Evolutionary conservation across 2,888 invertebrate species (phyloP), one percentile per base, ranked within the genome.

Genomic region (Lypha dubia): DNA sequence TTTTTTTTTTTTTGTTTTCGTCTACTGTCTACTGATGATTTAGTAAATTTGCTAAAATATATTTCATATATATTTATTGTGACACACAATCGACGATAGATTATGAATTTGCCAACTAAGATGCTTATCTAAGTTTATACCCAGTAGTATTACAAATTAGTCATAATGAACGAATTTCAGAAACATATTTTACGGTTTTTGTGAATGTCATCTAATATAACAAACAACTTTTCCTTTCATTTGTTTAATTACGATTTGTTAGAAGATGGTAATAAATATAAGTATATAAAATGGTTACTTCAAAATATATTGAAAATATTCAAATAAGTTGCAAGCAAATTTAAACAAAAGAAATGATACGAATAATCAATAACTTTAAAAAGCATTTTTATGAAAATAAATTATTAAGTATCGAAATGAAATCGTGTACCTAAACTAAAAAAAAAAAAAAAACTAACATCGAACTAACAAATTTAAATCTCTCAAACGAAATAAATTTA

Each of bases 141-240:
- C 28, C 5, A 28, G 3, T 28, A 28, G 2, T 4, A 28, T 5
- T 28, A 28, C 28, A 28, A 28, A 4, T 28, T 4, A 28, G 3
- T 5, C 28, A 28, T 4, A 28, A 28, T 11, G 38, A 38, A 38
- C 11, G 38, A 38, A 38, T 3, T 11, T 28, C 28, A 28, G 11
- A 38, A 38, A 38, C 11, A 38, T 13, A 38, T 38, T 38, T 38
- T 38, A 3, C 13, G 3, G 13, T 3, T 38, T 13, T 1, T 3
- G 11, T 38, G 38, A 38, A 38, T 3, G 11, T 11, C 13, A 1
- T 11, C 11, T 11, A 13, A 70, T 60, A 41, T 58, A 77, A 77
- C 77, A 70, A 84, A 81, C 73, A 81, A 84, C 73, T 81, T 84
- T 80, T 81, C 74, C 56, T 28, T 13, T 46, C 15, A 67, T 35